Evolutionary conservation across 2,888 invertebrate genomes (phyloP).

Genomic region (Aelia acuminata): DNA sequence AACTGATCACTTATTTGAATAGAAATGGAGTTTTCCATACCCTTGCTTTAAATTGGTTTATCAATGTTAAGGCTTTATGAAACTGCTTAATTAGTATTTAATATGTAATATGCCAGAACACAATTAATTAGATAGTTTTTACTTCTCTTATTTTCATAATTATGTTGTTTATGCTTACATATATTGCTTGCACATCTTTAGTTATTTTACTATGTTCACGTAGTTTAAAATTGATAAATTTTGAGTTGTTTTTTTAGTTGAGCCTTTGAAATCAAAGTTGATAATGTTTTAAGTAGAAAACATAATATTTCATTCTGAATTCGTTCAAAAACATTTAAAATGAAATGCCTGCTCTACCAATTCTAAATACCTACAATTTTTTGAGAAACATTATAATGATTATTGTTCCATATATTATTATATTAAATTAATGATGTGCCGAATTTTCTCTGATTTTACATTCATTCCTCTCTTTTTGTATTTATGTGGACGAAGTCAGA

Average conservation of each 20-base stretch:
- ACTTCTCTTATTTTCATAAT: not conserved
- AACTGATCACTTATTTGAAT: not conserved
- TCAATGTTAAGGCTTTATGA: no score
- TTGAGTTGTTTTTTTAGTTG: not conserved
- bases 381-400: not conserved
- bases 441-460: no score
- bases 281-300: not conserved
- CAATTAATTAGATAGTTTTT: not conserved
- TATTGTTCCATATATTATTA: no score
- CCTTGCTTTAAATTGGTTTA: not conserved
- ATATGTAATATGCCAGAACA: not conserved
- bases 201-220: not conserved
- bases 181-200: not conserved
- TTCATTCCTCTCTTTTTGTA: no score
- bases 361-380: not conserved
- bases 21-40: not conserved
- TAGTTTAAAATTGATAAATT: not conserved
- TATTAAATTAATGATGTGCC: no score
- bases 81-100: no score
- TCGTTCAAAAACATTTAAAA: no score
- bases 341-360: no score
- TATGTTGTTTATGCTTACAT: no score
- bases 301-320: not conserved
- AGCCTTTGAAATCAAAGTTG: not conserved
- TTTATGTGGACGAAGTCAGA: no score